phyloP scores from a whole-genome alignment of 2,113 vertebrate genomes.

The Lipotes vexillifer region DNA sequence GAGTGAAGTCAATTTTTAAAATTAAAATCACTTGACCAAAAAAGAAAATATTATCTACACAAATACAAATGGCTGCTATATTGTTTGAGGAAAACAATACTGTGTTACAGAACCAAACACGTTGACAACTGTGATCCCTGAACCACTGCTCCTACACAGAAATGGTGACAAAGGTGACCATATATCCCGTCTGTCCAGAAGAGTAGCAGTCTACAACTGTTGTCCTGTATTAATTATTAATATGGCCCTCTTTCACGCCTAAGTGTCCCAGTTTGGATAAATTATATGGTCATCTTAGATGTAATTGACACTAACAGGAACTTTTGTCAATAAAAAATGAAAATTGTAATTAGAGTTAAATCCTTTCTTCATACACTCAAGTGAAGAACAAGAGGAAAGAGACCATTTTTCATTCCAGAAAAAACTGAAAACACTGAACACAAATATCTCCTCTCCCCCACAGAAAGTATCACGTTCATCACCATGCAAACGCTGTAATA shows the following conservation, averaged over 20 bases:
- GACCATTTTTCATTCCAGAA: not conserved
- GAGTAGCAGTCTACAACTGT: not conserved
- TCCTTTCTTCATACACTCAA: not conserved
- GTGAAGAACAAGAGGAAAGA: not conserved
- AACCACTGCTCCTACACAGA: slow-evolving; percentile 10
- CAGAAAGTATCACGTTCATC: not conserved
- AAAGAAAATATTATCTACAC: not conserved
- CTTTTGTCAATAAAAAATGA: not conserved
- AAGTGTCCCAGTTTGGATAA: not conserved
- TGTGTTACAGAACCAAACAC: slow-evolving; percentile 12
- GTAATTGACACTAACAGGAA: not conserved
- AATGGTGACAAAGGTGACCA: not conserved
- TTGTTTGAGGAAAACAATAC: slow-evolving; percentile 23
- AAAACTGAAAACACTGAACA: not conserved
- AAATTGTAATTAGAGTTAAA: slow-evolving; percentile 16
- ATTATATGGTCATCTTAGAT: not conserved
- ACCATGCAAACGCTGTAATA: not conserved
- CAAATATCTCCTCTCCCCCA: not conserved
- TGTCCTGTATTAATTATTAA: not conserved
- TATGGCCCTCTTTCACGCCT: not conserved
- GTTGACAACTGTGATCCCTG: not conserved
- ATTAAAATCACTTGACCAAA: slow-evolving; percentile 7
- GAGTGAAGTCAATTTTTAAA: not conserved
- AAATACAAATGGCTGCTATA: not conserved
- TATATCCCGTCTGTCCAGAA: not conserved